Base-by-base conservation (phyloP, 1,140 invertebrate genomes). In the Leptopilina boulardi region DNA sequence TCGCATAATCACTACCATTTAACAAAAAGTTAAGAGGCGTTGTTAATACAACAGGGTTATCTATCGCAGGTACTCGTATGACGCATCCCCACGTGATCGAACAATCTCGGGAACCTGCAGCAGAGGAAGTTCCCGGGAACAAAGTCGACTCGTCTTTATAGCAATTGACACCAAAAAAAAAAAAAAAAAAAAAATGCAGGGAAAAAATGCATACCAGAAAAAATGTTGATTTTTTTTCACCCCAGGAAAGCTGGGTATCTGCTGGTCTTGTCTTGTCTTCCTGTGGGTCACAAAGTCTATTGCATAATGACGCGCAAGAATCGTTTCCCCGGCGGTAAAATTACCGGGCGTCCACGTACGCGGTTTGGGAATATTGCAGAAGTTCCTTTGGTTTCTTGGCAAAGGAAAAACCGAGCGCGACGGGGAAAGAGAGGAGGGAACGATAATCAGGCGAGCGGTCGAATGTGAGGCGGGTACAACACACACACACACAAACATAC, bases 51-150 rank as follows among this genome's bases (percentile, higher is more conserved):
- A 70, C 59, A 38, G 59, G 44, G 47, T 71, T 56, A 51, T 56
- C 54, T 38, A 59, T 70, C 41, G 74, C 59, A 75, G 38, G 59
- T 70, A 47, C 5, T 30, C 30, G 44, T 21, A 73, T 84, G 82
- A 85, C 81, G 82, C 82, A 86, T 82, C 78, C 77, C 85, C 86
- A 87, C 86, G 86, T 87, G 86, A 87, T 87, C 75, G 73, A n/a
- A 19, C 70, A 70, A 70, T 77, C 77, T 77, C 5, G 75, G 75
- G 51, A 70, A 74, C 44, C 42, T 9, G 9, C 47, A 47, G 71
- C 47, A 47, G 71, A 51, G 74, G 77, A 76, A 74, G 74, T 51
- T n/a, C 47, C 47, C 47, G 47, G 47, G 34, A 38, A 51, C 47
- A 51, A 51, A 51, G 47, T 51, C 47, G 47, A 51, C 47, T 51